Evolutionary conservation across 1,140 invertebrate genomes (phyloP), one percentile per base, ranked within the genome.

Genomic region (Eupristina koningsbergeri): DNA sequence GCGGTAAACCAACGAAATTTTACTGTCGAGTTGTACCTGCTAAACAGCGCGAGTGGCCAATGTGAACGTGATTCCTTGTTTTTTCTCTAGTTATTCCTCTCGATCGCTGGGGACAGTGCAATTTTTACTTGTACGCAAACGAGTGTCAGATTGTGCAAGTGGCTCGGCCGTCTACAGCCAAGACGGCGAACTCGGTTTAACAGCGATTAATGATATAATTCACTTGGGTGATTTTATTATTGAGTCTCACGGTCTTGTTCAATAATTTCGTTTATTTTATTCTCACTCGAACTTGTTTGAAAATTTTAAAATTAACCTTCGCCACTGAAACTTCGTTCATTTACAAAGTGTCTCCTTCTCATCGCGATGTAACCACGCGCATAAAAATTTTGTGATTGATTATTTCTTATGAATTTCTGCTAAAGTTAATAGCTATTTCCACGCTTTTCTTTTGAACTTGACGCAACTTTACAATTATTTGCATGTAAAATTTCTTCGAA

Each of bases 1-100:
- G 64, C 76, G 81, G 67, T 36, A 50, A 22, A 13, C 75, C n/a
- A 34, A 36, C 50, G 53, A 81, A 63, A 63, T n/a, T 73, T 83
- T 83, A 83, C 79, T 83, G 69, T 75, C 76, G 29, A 73, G 41
- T 74, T 73, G 73, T 71, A 69, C 39, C 69, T 74, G 83, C n/a
- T n/a, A n/a, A n/a, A n/a, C n/a, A n/a, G n/a, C n/a, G n/a, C n/a
- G 61, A 80, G 80, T 80, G n/a, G 61, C 53, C 45, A 29, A 69
- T 76, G 61, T 63, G 47, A 67, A 61, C 50, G 58, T 31, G 53
- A 13, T 8, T 73, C 50, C 13, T 83, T 53, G 5, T 36, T 45
- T 58, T 36, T n/a, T n/a, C n/a, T n/a, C n/a, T n/a, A n/a, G n/a
- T n/a, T n/a, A 53, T 63, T 61, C 47, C 50, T 76, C 61, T 61